A percentile compares a stretch with the other conserved stretches of the same genome.
phyloP scores from a whole-genome alignment of 2,888 invertebrate genomes.

The Phasia obesa region DNA sequence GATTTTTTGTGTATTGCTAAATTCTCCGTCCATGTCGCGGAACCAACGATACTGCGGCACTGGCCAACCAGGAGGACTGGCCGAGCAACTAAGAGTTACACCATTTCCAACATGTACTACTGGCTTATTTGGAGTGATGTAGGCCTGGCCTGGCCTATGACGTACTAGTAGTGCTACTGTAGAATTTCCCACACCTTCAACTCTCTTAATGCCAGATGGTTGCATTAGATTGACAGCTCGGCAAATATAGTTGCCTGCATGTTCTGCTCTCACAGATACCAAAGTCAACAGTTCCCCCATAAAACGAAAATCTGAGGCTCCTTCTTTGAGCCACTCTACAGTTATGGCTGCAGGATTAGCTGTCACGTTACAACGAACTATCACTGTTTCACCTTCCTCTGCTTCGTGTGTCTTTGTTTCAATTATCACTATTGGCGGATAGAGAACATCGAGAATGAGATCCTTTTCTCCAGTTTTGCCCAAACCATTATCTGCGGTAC shows the following conservation, averaged over 20 bases:
- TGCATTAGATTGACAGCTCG: slow-evolving; percentile 92
- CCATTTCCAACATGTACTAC: slow-evolving; percentile 92
- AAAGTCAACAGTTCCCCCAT: slow-evolving; percentile 89
- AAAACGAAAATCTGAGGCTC: slow-evolving; percentile 91
- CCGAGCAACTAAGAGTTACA: slow-evolving; percentile 93
- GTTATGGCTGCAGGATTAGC: slow-evolving; percentile 92
- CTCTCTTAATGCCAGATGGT: slow-evolving; percentile 87
- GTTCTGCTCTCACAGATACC: slow-evolving; percentile 90
- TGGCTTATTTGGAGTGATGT: slow-evolving; percentile 91
- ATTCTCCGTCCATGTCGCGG: slow-evolving; percentile 87
- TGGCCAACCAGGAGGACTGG: slow-evolving; percentile 95
- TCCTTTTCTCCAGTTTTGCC: slow-evolving; percentile 91
- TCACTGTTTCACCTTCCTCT: slow-evolving; percentile 92
- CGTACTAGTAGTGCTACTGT: slow-evolving; percentile 92
- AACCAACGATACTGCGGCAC: slow-evolving; percentile 95
- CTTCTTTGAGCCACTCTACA: slow-evolving; percentile 94
- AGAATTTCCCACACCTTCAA: slow-evolving; percentile 90
- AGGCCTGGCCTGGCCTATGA: slow-evolving; percentile 93
- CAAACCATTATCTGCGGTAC: slow-evolving; percentile 93
- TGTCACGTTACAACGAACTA: slow-evolving; percentile 93
- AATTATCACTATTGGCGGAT: slow-evolving; percentile 91
- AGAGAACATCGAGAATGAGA: slow-evolving; percentile 91
- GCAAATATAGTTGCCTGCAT: slow-evolving; percentile 95
- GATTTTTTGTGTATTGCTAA: slow-evolving; percentile 85
- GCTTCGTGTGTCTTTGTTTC: slow-evolving; percentile 91